These are phyloP conservation scores for Scaptomyza graminum DNA, from an alignment of 1,140 invertebrate species.

Conservation along the genomic window DNA sequence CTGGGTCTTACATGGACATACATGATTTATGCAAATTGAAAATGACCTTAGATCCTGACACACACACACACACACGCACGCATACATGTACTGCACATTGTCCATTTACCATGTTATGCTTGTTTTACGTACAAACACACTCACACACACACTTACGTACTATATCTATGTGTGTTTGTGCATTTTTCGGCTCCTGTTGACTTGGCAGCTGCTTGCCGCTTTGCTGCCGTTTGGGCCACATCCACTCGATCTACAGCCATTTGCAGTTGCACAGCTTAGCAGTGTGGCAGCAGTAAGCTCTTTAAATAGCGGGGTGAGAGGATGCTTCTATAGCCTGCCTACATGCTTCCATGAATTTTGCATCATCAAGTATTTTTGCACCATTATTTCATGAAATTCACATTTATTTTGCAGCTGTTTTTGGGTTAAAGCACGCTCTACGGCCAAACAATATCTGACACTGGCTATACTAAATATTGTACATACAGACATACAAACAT, in stretches of 20 bases:
- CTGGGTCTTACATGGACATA: slow-evolving; percentile 45
- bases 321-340: slow-evolving; percentile 11
- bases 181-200: slow-evolving; percentile 64
- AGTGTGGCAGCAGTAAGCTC: slow-evolving; percentile 17
- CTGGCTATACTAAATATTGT: slow-evolving; percentile 14
- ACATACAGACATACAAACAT: background rate
- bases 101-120: slow-evolving; percentile 63
- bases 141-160: background rate
- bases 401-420: slow-evolving; percentile 75
- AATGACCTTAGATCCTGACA: slow-evolving; percentile 72
- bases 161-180: slow-evolving; percentile 15
- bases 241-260: slow-evolving; percentile 35
- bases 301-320: background rate
- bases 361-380: slow-evolving; percentile 75
- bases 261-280: slow-evolving; percentile 42
- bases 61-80: slow-evolving; percentile 44
- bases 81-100: slow-evolving; percentile 31
- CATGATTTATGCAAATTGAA: slow-evolving; percentile 80
- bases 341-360: slow-evolving; percentile 55
- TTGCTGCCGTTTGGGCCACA: slow-evolving; percentile 40
- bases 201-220: slow-evolving; percentile 70
- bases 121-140: slow-evolving; percentile 25
- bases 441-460: slow-evolving; percentile 13
- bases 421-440: slow-evolving; percentile 39
- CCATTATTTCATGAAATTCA: slow-evolving; percentile 77